phyloP scores from a whole-genome alignment of 2,888 invertebrate genomes.

The Deilephila porcellus region DNA sequence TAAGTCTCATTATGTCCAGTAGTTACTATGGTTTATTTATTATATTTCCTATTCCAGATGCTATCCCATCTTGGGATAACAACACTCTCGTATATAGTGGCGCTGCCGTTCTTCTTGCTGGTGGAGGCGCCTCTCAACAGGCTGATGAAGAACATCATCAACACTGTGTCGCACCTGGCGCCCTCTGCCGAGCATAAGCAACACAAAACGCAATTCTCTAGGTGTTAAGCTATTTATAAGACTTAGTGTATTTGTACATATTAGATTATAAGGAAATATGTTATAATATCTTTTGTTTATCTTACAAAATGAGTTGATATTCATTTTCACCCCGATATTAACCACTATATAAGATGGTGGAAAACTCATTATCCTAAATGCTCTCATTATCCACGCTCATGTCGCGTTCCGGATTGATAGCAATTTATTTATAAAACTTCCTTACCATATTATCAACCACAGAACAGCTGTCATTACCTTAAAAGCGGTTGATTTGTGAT shows the following conservation, averaged over 20 bases:
- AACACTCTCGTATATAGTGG: constrained; percentile 37
- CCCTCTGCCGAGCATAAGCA: neutral
- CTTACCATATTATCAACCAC: too few species aligned
- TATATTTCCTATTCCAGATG: constrained; percentile 27
- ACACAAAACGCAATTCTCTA: neutral
- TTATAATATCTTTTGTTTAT: neutral
- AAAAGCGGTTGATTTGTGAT: too few species aligned
- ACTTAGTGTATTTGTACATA: neutral
- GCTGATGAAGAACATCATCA: constrained; percentile 34
- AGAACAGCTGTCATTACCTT: too few species aligned
- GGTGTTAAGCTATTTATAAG: neutral
- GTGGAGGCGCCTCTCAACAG: constrained; percentile 45
- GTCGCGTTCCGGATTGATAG: too few species aligned
- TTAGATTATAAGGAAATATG: neutral
- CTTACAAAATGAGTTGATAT: neutral
- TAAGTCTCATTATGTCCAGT: too few species aligned
- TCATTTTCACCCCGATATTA: neutral
- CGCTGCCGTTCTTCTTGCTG: constrained; percentile 40
- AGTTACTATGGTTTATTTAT: too few species aligned
- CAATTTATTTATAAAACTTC: too few species aligned
- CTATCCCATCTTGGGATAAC: constrained; percentile 41
- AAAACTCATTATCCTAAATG: too few species aligned
- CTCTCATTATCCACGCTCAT: too few species aligned
- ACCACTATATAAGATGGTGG: too few species aligned
- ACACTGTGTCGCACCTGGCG: neutral